Conservation (phyloP, 2,113 vertebrate genomes). For the Romanogobio albipinnatus region DNA sequence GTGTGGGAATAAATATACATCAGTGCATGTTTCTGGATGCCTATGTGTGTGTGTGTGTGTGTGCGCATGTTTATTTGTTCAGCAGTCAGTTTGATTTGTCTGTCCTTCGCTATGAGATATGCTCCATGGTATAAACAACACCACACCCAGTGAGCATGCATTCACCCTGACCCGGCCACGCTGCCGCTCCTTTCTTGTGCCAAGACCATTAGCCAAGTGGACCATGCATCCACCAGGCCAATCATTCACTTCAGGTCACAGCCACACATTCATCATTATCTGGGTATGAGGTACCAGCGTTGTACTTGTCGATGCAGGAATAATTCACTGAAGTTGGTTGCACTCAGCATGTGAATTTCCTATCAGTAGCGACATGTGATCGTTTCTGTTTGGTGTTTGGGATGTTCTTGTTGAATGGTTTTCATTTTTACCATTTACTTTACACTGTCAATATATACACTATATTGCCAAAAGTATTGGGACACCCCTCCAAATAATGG, state of each 20-base stretch:
- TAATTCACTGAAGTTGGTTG: slow-evolving; percentile 16
- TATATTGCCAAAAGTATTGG: too few relatives aligned
- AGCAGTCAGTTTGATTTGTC: slow-evolving; percentile 22
- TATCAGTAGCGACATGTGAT: too few relatives aligned
- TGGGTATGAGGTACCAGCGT: slow-evolving; percentile 19
- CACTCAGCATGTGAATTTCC: background rate
- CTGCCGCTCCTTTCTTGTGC: background rate
- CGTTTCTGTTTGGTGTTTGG: too few relatives aligned
- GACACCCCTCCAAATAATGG: too few relatives aligned
- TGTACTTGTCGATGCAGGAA: slow-evolving; percentile 20
- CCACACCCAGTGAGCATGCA: slow-evolving; percentile 17
- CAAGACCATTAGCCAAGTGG: slow-evolving; percentile 43
- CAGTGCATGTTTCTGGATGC: background rate
- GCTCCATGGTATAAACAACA: slow-evolving; percentile 41
- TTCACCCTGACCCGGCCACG: slow-evolving; percentile 25
- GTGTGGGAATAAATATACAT: slow-evolving; percentile 13
- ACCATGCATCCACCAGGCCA: slow-evolving; percentile 12
- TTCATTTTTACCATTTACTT: too few relatives aligned
- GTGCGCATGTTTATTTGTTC: slow-evolving; percentile 9
- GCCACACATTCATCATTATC: slow-evolving; percentile 46
- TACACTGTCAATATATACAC: too few relatives aligned
- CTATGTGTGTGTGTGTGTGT: background rate
- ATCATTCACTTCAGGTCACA: slow-evolving; percentile 34
- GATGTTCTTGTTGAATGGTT: too few relatives aligned
- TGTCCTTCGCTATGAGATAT: slow-evolving; percentile 35